A percentile compares a stretch with the other conserved stretches of the same genome.
phyloP scores from a whole-genome alignment of 2,797 vertebrate genomes.

The Pseudocheirus occidentalis region DNA sequence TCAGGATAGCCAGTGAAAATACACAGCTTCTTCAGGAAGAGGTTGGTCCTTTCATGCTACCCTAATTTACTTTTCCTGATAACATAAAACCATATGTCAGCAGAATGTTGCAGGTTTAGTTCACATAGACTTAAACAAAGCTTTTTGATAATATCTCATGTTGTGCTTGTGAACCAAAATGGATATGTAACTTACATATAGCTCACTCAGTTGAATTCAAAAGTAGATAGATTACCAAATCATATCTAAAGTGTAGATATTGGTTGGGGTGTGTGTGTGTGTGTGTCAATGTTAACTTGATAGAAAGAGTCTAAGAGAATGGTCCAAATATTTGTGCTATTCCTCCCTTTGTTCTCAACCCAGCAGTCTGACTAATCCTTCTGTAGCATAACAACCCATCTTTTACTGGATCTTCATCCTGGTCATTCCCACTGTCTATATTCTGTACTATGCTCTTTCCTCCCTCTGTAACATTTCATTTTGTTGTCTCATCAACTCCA shows the following conservation, averaged over 20 bases:
- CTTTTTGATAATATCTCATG: too few species aligned
- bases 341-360: background rate
- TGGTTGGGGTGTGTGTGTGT: too few species aligned
- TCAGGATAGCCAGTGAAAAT: background rate
- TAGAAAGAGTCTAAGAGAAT: background rate
- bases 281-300: background rate
- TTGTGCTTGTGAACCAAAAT: too few species aligned
- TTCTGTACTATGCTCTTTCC: background rate
- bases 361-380: background rate
- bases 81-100: background rate
- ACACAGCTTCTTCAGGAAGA: background rate
- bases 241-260: too few species aligned
- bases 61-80: background rate
- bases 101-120: too few species aligned
- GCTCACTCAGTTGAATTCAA: too few species aligned
- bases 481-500: background rate
- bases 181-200: too few species aligned
- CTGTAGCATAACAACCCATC: background rate
- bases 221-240: too few species aligned
- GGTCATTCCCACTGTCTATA: background rate
- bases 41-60: background rate
- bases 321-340: background rate
- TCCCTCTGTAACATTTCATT: background rate
- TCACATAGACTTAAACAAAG: too few species aligned
- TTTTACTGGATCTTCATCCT: background rate